These are phyloP conservation scores for Brachyhypopomus gauderio DNA, from an alignment of 2,113 vertebrate genomes.

Conservation along the genomic window DNA sequence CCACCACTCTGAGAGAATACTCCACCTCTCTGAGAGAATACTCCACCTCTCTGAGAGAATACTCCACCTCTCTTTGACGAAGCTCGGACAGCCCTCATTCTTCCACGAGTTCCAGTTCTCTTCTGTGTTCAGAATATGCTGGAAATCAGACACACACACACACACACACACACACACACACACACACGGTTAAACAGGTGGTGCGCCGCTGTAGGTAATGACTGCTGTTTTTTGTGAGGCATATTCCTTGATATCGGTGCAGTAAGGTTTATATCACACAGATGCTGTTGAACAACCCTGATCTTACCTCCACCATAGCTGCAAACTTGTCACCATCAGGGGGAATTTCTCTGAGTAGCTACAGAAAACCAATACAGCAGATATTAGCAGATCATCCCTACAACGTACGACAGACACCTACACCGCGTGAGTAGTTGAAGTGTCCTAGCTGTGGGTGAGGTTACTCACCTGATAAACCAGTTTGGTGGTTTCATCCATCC, in stretches of 20 bases:
- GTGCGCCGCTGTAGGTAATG: too few species aligned
- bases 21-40: too few species aligned
- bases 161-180: not conserved
- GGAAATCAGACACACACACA: conserved; percentile 41
- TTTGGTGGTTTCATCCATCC: conserved; percentile 98
- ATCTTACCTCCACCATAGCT: conserved; percentile 90
- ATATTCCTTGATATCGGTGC: too few species aligned
- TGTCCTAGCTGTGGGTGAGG: too few species aligned
- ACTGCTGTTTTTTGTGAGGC: too few species aligned
- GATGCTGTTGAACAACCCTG: not conserved
- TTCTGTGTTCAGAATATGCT: conserved; percentile 97
- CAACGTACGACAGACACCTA: too few species aligned
- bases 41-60: too few species aligned
- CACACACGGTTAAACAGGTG: too few species aligned
- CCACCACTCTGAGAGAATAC: too few species aligned
- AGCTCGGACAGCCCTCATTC: conserved; percentile 97
- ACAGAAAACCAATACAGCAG: conserved; percentile 13
- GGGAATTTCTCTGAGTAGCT: conserved; percentile 95
- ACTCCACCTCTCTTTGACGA: conserved; percentile 94
- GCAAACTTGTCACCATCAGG: conserved; percentile 94
- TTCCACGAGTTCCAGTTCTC: conserved; percentile 99
- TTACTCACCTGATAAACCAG: conserved; percentile 91
- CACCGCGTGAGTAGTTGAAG: too few species aligned
- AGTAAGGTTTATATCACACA: too few species aligned
- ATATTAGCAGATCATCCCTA: not conserved